phyloP scores from a whole-genome alignment of 1,140 invertebrate species.

The Nymphalis io region DNA sequence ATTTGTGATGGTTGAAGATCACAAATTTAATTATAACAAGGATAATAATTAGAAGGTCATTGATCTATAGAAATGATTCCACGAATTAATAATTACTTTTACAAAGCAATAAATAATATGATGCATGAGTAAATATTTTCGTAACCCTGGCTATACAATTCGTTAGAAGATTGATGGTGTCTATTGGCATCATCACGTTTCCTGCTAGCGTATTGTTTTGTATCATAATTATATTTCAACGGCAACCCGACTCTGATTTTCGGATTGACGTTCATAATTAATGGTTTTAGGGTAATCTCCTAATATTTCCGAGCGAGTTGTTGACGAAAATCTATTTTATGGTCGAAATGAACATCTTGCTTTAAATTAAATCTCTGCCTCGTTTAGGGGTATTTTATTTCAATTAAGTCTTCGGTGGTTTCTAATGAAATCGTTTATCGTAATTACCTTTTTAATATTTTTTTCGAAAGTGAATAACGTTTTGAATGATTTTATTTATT shows the following conservation, averaged over 20 bases:
- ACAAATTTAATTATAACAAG: neutral
- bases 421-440: slow-evolving; percentile 8
- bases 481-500: neutral
- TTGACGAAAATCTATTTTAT: slow-evolving; percentile 46
- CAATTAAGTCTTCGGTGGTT: slow-evolving; percentile 17
- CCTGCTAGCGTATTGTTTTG: slow-evolving; percentile 52
- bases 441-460: neutral
- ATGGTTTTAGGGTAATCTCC: slow-evolving; percentile 48
- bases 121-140: neutral
- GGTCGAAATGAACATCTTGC: slow-evolving; percentile 48
- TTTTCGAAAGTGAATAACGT: no score
- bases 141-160: slow-evolving; percentile 3
- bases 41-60: neutral
- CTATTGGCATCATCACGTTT: slow-evolving; percentile 37
- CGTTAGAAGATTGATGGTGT: slow-evolving; percentile 32
- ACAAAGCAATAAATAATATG: neutral
- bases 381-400: slow-evolving; percentile 41
- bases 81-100: neutral
- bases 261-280: slow-evolving; percentile 61
- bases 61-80: neutral
- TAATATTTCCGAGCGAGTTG: slow-evolving; percentile 44
- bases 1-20: neutral
- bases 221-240: slow-evolving; percentile 57
- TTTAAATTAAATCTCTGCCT: slow-evolving; percentile 56
- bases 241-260: slow-evolving; percentile 47